These are phyloP conservation scores for Watersipora subatra DNA, from an alignment of 1,140 invertebrate genomes.

Conservation along the genomic window DNA sequence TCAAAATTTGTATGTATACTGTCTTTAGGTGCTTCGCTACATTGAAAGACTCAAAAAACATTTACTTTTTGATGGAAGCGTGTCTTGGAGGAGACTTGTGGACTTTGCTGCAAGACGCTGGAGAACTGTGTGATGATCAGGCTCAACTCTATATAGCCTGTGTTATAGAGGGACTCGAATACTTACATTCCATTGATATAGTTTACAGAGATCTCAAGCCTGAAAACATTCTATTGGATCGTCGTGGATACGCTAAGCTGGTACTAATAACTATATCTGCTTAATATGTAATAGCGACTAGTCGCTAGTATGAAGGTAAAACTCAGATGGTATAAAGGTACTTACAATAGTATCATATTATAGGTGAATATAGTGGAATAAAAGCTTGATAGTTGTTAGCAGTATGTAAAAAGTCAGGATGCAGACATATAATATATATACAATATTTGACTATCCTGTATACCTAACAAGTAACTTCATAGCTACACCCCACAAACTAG, in stretches of 20 bases:
- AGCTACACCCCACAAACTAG: too few species aligned
- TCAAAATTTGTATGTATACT: too few species aligned
- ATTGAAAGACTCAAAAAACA: constrained; percentile 89
- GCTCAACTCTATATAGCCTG: constrained; percentile 78
- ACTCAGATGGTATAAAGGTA: too few species aligned
- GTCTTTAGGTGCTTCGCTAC: constrained; percentile 74
- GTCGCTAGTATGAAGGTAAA: too few species aligned
- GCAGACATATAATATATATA: too few species aligned
- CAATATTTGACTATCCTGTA: too few species aligned
- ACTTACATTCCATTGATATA: constrained; percentile 70
- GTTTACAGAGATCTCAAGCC: constrained; percentile 89
- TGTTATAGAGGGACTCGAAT: constrained; percentile 79
- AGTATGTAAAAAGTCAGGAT: too few species aligned
- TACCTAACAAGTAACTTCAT: too few species aligned
- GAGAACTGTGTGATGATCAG: constrained; percentile 68
- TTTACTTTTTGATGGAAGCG: constrained; percentile 96
- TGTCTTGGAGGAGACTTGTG: constrained; percentile 93
- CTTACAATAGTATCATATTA: too few species aligned
- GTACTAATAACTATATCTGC: constrained; percentile 44
- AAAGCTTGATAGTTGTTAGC: too few species aligned
- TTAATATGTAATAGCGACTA: neutral
- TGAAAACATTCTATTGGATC: constrained; percentile 78
- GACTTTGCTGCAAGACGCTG: constrained; percentile 70
- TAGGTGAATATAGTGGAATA: too few species aligned
- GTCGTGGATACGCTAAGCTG: constrained; percentile 76